A percentile compares a stretch with the other conserved stretches of the same genome.
These are phyloP conservation scores for Drosophila affinis DNA, from an alignment of 2,888 invertebrate genomes.

Conservation along the genomic window DNA sequence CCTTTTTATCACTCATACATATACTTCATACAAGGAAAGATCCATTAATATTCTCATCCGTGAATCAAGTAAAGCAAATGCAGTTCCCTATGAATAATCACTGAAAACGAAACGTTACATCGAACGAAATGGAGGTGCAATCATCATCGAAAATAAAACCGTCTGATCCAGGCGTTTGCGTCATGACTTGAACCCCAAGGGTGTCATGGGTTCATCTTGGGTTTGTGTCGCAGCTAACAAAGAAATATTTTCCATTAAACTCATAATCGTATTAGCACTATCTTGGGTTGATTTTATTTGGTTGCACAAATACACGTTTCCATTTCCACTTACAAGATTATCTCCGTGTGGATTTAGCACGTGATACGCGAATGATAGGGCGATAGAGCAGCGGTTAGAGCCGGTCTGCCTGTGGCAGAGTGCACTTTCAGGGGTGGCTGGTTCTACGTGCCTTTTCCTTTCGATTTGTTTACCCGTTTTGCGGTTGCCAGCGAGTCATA, in stretches of 20 bases:
- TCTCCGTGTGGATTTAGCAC: constrained; percentile 35
- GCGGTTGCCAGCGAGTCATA: constrained; percentile 42
- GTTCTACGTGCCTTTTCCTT: constrained; percentile 55
- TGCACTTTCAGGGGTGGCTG: not conserved
- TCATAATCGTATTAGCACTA: constrained; percentile 19
- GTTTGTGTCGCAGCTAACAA: constrained; percentile 2
- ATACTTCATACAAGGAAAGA: not conserved
- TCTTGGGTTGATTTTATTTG: constrained; percentile 54
- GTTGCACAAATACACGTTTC: constrained; percentile 61
- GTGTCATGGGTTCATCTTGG: not conserved
- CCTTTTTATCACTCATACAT: not conserved
- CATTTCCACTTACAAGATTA: constrained; percentile 48
- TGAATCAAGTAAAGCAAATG: not conserved
- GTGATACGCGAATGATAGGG: constrained; percentile 62
- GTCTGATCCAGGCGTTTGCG: not conserved
- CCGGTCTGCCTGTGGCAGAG: constrained; percentile 3
- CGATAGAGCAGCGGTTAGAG: constrained; percentile 3
- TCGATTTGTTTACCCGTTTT: constrained; percentile 43
- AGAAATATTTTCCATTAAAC: constrained; percentile 12
- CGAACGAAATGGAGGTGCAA: not conserved
- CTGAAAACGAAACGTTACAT: not conserved
- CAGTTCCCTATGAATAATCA: not conserved
- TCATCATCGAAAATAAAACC: not conserved
- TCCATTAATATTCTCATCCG: too few relatives aligned
- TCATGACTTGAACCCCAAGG: not conserved